Evolutionary conservation across 2,888 invertebrate genomes (phyloP), one percentile per base, ranked within the genome.

Genomic region (Laspeyria flexula): DNA sequence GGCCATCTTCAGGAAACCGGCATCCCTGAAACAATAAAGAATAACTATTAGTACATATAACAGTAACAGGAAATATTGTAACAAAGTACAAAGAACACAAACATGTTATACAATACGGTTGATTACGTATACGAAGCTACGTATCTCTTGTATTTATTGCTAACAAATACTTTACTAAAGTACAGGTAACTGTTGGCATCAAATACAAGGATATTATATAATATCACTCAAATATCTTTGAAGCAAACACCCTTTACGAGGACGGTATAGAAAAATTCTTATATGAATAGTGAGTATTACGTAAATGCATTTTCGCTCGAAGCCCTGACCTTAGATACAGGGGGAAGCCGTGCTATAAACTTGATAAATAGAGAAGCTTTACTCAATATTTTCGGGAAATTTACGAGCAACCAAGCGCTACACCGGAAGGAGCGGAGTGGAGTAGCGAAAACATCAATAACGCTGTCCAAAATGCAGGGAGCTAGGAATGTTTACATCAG

Each of bases 1-100:
- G 95, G 97, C 97, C 97, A 97, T 97, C 95, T 96, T 96, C 95
- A 96, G 93, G 95, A 95, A 95, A 95, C 95, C 96, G 94, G 95
- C 96, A 96, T 96, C 95, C 96, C 96, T 96, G 94, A 29, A 94
- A 95, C 89, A 92, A 92, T 67, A 80, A 77, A 85, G 78, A 76
- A 12, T 54, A 65, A 42, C 56, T 46, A 45, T 62, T 60, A 68
- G 50, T 57, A 69, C 35, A 37, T 7, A n/a, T 27, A 27, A 27
- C 10, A 3, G 11, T 31, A 13, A 31, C 9, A 31, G 31, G 7
- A 13, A 31, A 9, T 6, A 30, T n/a, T 12, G 2, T 11, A 30
- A 12, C n/a, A 0, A 30, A 11, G n/a, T 31, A 31, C 5, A 31
- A 31, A 12, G 31, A 5, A 13, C 6, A 7, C 7, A 7, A 13